phyloP scores from a whole-genome alignment of 1,140 invertebrate genomes.

The Helicoverpa armigera region DNA sequence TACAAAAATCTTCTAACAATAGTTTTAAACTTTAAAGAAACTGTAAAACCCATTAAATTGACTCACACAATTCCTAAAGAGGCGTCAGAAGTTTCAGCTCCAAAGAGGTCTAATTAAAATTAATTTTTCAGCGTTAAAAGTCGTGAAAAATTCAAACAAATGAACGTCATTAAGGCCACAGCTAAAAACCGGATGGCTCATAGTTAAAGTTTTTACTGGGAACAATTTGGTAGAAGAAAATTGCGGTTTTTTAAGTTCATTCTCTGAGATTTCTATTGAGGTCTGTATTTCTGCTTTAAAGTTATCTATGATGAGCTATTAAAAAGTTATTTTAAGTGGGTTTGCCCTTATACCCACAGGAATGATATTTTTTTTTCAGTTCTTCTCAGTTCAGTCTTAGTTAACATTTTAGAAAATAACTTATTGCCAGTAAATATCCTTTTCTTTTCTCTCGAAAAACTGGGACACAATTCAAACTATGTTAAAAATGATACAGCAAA shows the following conservation, averaged over 20 bases:
- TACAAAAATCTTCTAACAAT: not conserved
- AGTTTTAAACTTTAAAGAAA: not conserved
- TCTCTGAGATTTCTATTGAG: too few species aligned
- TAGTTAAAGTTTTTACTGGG: not conserved
- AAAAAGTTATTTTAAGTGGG: too few species aligned
- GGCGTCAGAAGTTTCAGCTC: not conserved
- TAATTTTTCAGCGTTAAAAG: conserved; percentile 22
- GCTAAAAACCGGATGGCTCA: conserved; percentile 4
- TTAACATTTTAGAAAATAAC: too few species aligned
- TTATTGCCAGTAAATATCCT: too few species aligned
- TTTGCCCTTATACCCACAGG: too few species aligned
- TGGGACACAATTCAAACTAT: too few species aligned
- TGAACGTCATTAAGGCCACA: conserved; percentile 14
- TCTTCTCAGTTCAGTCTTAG: too few species aligned
- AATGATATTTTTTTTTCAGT: too few species aligned
- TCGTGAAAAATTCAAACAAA: conserved; percentile 30
- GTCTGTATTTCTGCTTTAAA: too few species aligned
- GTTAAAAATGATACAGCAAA: too few species aligned
- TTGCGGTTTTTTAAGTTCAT: not conserved
- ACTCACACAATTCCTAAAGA: not conserved
- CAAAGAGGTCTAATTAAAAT: conserved; percentile 34
- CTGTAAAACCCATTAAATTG: not conserved
- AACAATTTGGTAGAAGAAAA: not conserved
- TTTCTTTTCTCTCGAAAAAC: too few species aligned
- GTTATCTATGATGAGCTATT: too few species aligned